Percentiles rank a stretch among this genome's conserved stretches.
phyloP scores from a whole-genome alignment of 2,888 invertebrate species.

The Ochropacha duplaris region DNA sequence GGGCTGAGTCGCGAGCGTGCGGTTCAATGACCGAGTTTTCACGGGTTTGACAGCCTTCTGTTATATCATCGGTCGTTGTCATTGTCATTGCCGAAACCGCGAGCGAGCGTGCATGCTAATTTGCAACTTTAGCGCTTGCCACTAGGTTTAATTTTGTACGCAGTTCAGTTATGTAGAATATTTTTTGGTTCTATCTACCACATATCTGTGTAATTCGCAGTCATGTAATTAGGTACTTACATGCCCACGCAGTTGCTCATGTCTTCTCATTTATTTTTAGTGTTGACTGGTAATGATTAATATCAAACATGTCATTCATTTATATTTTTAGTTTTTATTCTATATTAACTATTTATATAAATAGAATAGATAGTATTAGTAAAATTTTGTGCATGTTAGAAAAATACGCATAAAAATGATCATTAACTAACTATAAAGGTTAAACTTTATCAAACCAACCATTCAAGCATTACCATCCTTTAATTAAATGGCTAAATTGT shows the following conservation, averaged over 20 bases:
- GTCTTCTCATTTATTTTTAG: neutral
- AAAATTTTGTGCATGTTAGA: too few relatives aligned
- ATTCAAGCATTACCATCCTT: too few relatives aligned
- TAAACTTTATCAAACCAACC: too few relatives aligned
- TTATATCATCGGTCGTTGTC: slow-evolving; percentile 82
- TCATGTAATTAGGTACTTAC: slow-evolving; percentile 1
- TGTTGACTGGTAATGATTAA: neutral
- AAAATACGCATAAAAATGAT: too few relatives aligned
- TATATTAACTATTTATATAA: too few relatives aligned
- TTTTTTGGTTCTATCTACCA: neutral
- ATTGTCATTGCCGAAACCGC: slow-evolving; percentile 82
- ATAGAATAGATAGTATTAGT: too few relatives aligned
- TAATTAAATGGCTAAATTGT: too few relatives aligned
- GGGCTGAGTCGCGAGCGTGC: slow-evolving; percentile 58
- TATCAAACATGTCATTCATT: neutral
- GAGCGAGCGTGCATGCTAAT: slow-evolving; percentile 54
- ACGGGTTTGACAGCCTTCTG: slow-evolving; percentile 82
- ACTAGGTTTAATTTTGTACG: slow-evolving; percentile 60
- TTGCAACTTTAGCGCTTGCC: slow-evolving; percentile 55
- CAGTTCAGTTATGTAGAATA: neutral
- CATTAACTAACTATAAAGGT: too few relatives aligned
- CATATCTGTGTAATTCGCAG: neutral
- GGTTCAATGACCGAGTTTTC: slow-evolving; percentile 83
- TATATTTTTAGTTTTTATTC: neutral
- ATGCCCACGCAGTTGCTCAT: neutral